Conservation (phyloP, 2,113 vertebrate species). For the Nyctibius bracteatus region DNA sequence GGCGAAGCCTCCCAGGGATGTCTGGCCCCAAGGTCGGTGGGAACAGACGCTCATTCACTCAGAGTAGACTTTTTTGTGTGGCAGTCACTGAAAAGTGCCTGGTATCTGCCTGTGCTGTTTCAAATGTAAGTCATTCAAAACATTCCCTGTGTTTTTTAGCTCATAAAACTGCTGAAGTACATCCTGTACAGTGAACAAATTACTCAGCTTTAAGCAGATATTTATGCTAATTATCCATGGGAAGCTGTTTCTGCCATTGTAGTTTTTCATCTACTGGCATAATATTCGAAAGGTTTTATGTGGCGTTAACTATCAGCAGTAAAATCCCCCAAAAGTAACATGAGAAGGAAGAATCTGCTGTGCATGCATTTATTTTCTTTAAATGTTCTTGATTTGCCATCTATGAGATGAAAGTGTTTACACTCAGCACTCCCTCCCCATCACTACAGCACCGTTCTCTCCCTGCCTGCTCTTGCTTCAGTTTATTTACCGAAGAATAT, state of each 20-base stretch:
- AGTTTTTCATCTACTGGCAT: conserved; percentile 36
- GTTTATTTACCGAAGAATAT: conserved; percentile 65
- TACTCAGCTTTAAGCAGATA: conserved; percentile 57
- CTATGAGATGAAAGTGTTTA: conserved; percentile 23
- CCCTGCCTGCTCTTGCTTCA: neutral
- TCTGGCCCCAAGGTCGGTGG: neutral
- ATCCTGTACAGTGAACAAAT: conserved; percentile 39
- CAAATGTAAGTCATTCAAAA: conserved; percentile 51
- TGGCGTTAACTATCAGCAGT: conserved; percentile 47
- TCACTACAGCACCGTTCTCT: neutral
- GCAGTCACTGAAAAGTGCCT: neutral
- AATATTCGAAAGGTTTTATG: conserved; percentile 24
- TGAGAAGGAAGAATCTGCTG: conserved; percentile 33
- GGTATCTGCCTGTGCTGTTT: neutral
- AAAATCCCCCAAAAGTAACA: conserved; percentile 46
- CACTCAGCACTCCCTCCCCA: neutral
- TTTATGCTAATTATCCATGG: conserved; percentile 53
- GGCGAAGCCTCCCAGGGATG: neutral
- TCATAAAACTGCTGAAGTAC: conserved; percentile 56
- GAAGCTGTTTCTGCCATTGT: conserved; percentile 41
- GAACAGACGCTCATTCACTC: neutral
- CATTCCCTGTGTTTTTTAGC: conserved; percentile 15
- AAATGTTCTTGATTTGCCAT: conserved; percentile 42
- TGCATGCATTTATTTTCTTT: conserved; percentile 54
- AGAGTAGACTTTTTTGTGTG: neutral